Conservation (phyloP, 2,113 vertebrate species). For the Centrocercus urophasianus region DNA sequence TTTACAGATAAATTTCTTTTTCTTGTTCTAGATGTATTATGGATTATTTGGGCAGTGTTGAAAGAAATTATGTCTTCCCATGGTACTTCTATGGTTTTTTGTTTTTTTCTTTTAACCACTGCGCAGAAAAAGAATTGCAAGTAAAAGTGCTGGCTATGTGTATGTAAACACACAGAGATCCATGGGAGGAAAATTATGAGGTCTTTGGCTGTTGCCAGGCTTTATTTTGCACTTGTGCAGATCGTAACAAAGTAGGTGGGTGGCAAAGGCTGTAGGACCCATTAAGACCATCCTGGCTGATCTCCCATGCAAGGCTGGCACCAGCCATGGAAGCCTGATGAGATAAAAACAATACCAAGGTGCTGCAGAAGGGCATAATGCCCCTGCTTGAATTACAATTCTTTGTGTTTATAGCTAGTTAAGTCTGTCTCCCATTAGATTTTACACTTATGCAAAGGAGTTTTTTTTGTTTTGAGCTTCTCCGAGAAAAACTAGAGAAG, state of each 20-base stretch:
- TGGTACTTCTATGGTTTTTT: background rate
- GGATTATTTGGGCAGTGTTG: background rate
- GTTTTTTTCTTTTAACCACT: background rate
- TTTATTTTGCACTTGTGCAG: background rate
- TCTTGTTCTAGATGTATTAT: background rate
- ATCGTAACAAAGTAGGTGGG: fast-evolving
- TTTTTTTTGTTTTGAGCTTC: background rate
- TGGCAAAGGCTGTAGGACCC: background rate
- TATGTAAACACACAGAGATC: background rate
- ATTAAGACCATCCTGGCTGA: background rate
- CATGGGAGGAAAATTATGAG: background rate
- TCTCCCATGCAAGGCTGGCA: background rate
- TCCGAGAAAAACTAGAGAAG: background rate
- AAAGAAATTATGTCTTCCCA: background rate
- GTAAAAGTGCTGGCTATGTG: background rate
- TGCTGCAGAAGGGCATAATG: fast-evolving
- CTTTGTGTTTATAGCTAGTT: background rate
- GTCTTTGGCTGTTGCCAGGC: background rate
- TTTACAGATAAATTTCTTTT: background rate
- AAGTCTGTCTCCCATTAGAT: background rate
- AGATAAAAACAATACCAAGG: background rate
- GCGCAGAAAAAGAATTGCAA: background rate
- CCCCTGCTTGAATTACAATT: background rate
- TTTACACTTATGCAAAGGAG: background rate
- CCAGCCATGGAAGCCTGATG: fast-evolving